Conservation (phyloP, 2,113 vertebrate species). For the Hippocampus guttulatus region DNA sequence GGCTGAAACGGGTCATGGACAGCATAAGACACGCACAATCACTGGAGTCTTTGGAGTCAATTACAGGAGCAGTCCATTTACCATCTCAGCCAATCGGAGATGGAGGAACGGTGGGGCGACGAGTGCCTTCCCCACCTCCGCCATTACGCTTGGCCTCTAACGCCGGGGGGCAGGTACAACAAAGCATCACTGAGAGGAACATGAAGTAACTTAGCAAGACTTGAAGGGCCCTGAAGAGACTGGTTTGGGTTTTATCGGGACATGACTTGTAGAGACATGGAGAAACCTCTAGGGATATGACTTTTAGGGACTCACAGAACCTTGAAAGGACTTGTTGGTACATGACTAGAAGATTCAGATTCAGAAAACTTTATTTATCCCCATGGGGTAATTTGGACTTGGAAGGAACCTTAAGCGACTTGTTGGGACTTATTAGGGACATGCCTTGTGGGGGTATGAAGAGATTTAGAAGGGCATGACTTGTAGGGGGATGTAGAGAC, state of each 20-base stretch:
- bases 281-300: neutral
- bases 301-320: no score
- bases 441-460: no score
- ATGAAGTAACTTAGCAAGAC: neutral
- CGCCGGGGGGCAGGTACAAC: constrained; percentile 42
- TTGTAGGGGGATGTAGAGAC: no score
- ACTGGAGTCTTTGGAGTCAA: constrained; percentile 76
- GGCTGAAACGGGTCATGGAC: constrained; percentile 65
- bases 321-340: neutral
- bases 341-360: no score
- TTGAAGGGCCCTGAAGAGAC: neutral
- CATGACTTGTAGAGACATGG: no score
- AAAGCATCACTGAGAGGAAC: neutral
- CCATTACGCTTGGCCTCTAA: constrained; percentile 55
- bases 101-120: neutral
- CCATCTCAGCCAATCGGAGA: constrained; percentile 28
- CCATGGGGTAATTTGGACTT: no score
- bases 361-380: no score
- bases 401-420: no score
- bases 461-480: no score
- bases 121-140: constrained; percentile 33
- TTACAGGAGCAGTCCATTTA: constrained; percentile 49
- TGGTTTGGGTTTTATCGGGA: constrained; percentile 16
- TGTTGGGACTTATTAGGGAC: no score
- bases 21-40: constrained; percentile 79